Evolutionary conservation across 2,888 invertebrate genomes (phyloP).

Genomic region (Chaetogeoica ovagalla): DNA sequence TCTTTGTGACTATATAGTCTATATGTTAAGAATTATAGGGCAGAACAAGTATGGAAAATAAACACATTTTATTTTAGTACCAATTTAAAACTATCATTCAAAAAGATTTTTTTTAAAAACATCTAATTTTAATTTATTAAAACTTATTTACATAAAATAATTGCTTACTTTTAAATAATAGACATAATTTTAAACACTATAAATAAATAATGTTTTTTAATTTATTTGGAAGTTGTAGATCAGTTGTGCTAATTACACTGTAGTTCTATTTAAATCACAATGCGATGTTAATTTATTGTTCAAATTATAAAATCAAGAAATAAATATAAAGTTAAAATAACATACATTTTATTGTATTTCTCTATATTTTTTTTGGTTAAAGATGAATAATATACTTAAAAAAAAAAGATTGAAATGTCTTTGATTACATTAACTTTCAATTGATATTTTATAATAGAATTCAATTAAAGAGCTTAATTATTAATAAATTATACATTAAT

Average conservation of each 20-base stretch:
- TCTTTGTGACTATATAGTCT: too few species aligned
- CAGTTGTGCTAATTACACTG: background rate
- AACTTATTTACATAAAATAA: too few species aligned
- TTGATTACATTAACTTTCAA: background rate
- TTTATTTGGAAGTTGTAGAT: too few species aligned
- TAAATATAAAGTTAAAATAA: background rate
- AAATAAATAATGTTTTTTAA: too few species aligned
- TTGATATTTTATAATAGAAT: background rate
- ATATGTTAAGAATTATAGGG: too few species aligned
- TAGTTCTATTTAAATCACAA: background rate
- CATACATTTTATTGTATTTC: background rate
- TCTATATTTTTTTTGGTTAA: background rate
- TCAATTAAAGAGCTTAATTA: slow-evolving; percentile 5
- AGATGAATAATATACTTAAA: background rate
- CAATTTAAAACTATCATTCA: too few species aligned
- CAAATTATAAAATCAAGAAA: background rate
- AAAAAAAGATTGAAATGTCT: background rate
- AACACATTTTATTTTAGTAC: too few species aligned
- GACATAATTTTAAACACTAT: too few species aligned
- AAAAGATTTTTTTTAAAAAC: too few species aligned
- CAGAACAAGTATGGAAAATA: too few species aligned
- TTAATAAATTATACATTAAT: slow-evolving; percentile 9
- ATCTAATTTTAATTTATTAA: too few species aligned
- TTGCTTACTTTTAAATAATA: too few species aligned
- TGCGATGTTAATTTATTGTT: background rate